Base-by-base conservation (phyloP, 2,888 invertebrate genomes). In the Platycheirus rosarum region DNA sequence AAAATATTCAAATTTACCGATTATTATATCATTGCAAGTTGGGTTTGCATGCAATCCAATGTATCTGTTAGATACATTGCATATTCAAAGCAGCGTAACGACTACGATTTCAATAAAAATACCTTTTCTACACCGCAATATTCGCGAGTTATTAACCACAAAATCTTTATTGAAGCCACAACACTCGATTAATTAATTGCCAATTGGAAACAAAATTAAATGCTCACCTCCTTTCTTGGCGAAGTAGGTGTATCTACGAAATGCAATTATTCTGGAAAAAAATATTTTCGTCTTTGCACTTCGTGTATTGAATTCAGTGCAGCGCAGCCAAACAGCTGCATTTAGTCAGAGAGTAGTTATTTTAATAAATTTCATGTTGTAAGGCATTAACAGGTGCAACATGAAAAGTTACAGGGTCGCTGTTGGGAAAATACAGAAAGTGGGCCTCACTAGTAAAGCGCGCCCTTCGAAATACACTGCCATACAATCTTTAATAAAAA, bases 151-250 rank as follows among this genome's bases (percentile, higher is more conserved):
- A 62, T 51, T 53, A 66, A 62, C 51, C 75, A 53, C 66, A 71
- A 76, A 82, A 82, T 76, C 62, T 75, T 51, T 48, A 77, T 82
- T 62, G 49, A 44, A 71, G 46, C 29, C 26, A 66, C 29, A 66
- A 46, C 75, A 13, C 62, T 73, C 82, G 82, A 82, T 77, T 77
- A 77, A 82, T 82, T 82, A 76, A 77, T 82, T 77, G 77, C 82
- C 77, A 82, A 77, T 82, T 82, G 77, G 73, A 77, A 76, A 82
- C 71, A 62, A 70, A 40, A 20, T 32, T 57, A 40, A 13, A 53
- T 13, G 14, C 1, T 11, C 13, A 11, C 13, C 26, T n/a, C 18
- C 40, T 57, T 40, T 60, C 37, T 53, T 46, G 23, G 18, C 23
- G 57, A 26, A 26, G 13, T 40, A 57, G 29, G 23, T 23, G 6